Conservation (phyloP, 2,797 vertebrate species). For the Leptatherina wallacei region DNA sequence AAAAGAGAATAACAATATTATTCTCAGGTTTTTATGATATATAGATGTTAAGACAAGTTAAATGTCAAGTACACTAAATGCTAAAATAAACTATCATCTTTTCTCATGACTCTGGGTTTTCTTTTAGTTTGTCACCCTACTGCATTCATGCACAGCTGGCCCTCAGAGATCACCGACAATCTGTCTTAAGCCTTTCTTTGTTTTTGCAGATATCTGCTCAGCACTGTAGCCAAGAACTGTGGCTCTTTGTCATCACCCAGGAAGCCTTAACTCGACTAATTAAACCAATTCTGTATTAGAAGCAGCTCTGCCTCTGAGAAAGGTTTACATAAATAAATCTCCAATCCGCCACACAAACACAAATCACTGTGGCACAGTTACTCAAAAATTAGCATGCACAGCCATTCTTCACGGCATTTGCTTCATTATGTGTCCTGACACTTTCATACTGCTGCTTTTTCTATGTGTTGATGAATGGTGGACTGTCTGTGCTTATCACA, state of each 20-base stretch:
- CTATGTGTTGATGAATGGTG: slow-evolving; percentile 14
- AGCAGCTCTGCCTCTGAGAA: slow-evolving; percentile 29
- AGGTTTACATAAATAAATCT: slow-evolving; percentile 32
- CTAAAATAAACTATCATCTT: neutral
- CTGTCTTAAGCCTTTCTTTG: neutral
- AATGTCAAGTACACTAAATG: neutral
- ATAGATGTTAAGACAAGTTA: neutral
- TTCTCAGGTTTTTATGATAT: neutral
- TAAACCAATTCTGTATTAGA: slow-evolving; percentile 27
- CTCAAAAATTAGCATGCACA: slow-evolving; percentile 38
- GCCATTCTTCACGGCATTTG: slow-evolving; percentile 11
- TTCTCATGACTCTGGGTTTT: neutral
- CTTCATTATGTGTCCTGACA: slow-evolving; percentile 51
- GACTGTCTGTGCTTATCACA: slow-evolving; percentile 15
- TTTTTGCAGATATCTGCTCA: slow-evolving; percentile 19
- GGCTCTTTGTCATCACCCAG: neutral
- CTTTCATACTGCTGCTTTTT: slow-evolving; percentile 20
- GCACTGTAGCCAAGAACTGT: neutral
- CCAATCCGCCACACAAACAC: slow-evolving; percentile 17
- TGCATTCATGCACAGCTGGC: neutral
- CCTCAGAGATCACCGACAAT: neutral
- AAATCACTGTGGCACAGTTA: neutral
- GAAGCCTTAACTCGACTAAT: slow-evolving; percentile 29
- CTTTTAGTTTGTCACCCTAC: neutral
- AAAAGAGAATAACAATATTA: neutral